Evolutionary conservation across 2,888 invertebrate genomes (phyloP).

Genomic region (Exocentrus adspersus): DNA sequence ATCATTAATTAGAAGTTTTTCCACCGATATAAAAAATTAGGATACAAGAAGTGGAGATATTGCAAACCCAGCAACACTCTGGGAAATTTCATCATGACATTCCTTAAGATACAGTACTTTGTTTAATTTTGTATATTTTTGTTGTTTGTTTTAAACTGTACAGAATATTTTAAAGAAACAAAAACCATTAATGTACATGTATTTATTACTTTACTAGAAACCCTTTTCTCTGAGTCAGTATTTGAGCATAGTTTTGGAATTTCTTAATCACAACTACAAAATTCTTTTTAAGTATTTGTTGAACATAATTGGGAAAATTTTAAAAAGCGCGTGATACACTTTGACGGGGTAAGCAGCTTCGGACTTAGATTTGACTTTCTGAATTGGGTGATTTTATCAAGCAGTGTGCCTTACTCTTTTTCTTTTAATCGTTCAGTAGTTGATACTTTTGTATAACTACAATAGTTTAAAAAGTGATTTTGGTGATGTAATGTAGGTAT

Average conservation of each 20-base stretch:
- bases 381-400: conserved; percentile 18
- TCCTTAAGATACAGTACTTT: conserved; percentile 45
- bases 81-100: conserved; percentile 41
- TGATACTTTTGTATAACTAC: conserved; percentile 44
- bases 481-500: conserved; percentile 44
- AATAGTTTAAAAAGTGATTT: conserved; percentile 37
- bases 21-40: not conserved
- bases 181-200: conserved; percentile 30
- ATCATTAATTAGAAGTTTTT: not conserved
- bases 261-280: too few species aligned
- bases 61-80: not conserved
- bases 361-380: conserved; percentile 6
- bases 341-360: too few species aligned
- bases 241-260: too few species aligned
- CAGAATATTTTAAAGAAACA: conserved; percentile 42
- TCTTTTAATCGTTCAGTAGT: conserved; percentile 40
- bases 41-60: not conserved
- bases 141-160: conserved; percentile 49
- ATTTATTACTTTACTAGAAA: conserved; percentile 30
- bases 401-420: conserved; percentile 49
- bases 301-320: too few species aligned
- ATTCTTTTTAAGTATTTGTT: too few species aligned
- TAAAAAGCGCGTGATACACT: too few species aligned
- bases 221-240: conserved; percentile 25
- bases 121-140: conserved; percentile 49